Evolutionary conservation across 2,888 invertebrate species (phyloP), one percentile per base, ranked within the genome.

Genomic region (Choristoneura rosaceana): DNA sequence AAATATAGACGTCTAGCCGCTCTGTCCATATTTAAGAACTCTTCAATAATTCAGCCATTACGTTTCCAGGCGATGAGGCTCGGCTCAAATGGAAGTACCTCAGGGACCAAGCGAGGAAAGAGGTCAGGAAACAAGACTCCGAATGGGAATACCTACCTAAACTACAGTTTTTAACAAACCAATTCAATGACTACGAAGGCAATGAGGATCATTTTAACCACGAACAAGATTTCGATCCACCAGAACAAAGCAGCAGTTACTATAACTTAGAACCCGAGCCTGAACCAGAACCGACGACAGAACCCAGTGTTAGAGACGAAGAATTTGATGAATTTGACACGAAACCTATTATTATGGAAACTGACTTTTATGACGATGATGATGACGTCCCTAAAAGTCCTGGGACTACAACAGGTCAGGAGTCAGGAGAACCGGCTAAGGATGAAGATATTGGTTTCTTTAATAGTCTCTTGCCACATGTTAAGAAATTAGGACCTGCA

Each of bases 391-490:
- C 82, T 8, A 91, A 86, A 75, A 86, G 83, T 50, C 74, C 78
- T 0, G 74, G 81, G 2, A 73, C 69, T 15, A 76, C 74, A 5
- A 74, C 58, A 4, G 81, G 78, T 8, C 58, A 62, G 5, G 78
- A 77, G 1, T 77, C 76, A 0, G 80, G 78, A 9, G 88, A 86
- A 68, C 80, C 84, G 0, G 79, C 85, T 0, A 94, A 93, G 70
- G 93, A 94, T 74, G 94, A 94, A 73, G 94, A 94, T 78, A 84
- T 93, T 33, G 93, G 93, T 0, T 94, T 94, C 82, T 94, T 94
- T 60, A 91, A 93, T 65, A 94, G 94, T 74, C 78, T 94, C 0
- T 76, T 94, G 1, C 93, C 94, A 0, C 94, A 94, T 74, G 93
- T 94, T 0, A 92, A 88, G 78, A 94, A 94, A 71, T 76, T 94